Evolutionary conservation across 2,888 invertebrate species (phyloP).

Genomic region (Crioceris asparagi): DNA sequence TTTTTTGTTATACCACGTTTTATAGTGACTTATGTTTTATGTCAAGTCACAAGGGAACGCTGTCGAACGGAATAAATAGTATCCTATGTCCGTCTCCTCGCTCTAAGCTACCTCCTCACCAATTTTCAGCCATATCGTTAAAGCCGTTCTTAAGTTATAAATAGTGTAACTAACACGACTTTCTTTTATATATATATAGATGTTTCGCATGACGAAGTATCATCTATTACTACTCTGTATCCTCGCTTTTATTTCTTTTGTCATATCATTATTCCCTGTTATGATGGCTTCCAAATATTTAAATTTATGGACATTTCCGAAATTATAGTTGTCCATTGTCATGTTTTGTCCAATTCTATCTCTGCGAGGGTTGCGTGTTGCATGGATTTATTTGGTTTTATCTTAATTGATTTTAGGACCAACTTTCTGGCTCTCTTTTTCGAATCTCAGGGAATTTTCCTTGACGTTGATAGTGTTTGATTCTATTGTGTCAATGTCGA

Average conservation of each 20-base stretch:
- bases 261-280: conserved; percentile 2
- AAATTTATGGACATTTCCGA: conserved; percentile 3
- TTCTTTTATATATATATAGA: no score
- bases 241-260: no score
- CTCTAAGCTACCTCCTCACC: no score
- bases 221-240: not conserved
- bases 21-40: no score
- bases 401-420: conserved; percentile 3
- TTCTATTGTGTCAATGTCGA: not conserved
- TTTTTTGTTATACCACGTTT: no score
- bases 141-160: no score
- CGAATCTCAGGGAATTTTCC: conserved; percentile 2
- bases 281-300: conserved; percentile 5
- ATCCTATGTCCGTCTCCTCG: no score
- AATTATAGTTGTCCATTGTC: conserved; percentile 6
- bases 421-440: conserved; percentile 3
- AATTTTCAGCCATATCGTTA: no score
- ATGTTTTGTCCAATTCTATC: conserved; percentile 6
- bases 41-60: no score
- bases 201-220: not conserved
- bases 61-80: no score
- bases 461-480: no score
- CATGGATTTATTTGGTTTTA: conserved; percentile 1
- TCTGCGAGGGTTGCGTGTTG: not conserved
- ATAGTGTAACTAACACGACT: no score